Evolutionary conservation across 2,113 vertebrate species (phyloP).

Genomic region (Callospermophilus lateralis): DNA sequence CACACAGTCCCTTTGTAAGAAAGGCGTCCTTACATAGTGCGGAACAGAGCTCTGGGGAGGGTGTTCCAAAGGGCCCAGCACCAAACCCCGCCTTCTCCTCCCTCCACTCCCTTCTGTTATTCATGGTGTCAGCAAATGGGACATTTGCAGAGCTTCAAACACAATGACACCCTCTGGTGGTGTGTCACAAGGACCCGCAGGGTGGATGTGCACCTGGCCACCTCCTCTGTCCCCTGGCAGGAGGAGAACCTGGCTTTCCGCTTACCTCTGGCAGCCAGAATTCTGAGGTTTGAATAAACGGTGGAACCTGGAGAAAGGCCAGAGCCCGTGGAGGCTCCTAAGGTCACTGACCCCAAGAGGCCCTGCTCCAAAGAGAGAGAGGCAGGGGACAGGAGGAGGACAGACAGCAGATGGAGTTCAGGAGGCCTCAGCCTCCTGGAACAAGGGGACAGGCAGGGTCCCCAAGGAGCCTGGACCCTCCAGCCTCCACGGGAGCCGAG

Average conservation of each 20-base stretch:
- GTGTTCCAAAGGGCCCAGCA: not conserved
- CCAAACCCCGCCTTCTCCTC: not conserved
- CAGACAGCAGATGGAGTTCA: rapidly evolving
- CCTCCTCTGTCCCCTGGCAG: rapidly evolving
- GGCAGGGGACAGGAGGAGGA: not conserved
- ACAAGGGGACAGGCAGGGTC: not conserved
- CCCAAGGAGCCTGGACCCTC: not conserved
- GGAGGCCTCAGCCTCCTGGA: not conserved
- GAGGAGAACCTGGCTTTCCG: not conserved
- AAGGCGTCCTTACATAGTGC: not conserved
- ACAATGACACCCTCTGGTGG: not conserved
- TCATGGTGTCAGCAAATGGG: not conserved
- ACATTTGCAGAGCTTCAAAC: not conserved
- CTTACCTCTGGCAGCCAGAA: not conserved
- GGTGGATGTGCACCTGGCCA: rapidly evolving
- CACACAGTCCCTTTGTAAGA: not conserved
- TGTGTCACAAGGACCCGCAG: rapidly evolving
- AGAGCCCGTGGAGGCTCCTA: not conserved
- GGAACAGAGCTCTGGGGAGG: not conserved
- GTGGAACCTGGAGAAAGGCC: not conserved
- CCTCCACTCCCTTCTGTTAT: not conserved
- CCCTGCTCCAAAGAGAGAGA: not conserved
- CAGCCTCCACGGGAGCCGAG: not conserved
- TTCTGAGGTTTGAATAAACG: not conserved
- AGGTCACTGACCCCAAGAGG: not conserved